Conservation (phyloP, 53 echinoderm and acorn worm genomes). For the Pentamera pediparva region DNA sequence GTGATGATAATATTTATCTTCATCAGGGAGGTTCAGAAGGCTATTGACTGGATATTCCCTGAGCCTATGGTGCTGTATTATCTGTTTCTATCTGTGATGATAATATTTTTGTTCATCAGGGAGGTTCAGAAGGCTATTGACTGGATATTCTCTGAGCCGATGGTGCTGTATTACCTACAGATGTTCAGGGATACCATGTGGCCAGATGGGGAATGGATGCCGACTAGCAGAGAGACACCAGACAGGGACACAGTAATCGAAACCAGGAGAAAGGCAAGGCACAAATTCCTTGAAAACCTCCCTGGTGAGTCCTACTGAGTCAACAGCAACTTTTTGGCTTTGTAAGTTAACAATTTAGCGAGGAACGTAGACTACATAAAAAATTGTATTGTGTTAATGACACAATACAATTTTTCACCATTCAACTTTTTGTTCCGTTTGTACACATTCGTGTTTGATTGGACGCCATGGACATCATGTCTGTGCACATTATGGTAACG, state of each 20-base stretch:
- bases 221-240: slow-evolving; percentile 42
- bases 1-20: too few species aligned
- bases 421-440: too few species aligned
- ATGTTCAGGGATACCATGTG: slow-evolving; percentile 81
- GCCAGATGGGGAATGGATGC: slow-evolving; percentile 73
- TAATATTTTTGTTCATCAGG: slow-evolving; percentile 41
- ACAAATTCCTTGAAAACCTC: slow-evolving; percentile 76
- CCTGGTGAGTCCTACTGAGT: slow-evolving; percentile 72
- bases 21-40: slow-evolving; percentile 68
- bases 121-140: slow-evolving; percentile 69
- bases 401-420: too few species aligned
- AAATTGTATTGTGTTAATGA: too few species aligned
- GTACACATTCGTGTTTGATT: too few species aligned
- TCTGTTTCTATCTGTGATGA: too few species aligned
- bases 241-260: slow-evolving; percentile 53
- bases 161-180: slow-evolving; percentile 80
- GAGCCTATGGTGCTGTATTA: slow-evolving; percentile 88
- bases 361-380: too few species aligned
- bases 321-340: too few species aligned
- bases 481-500: too few species aligned
- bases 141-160: slow-evolving; percentile 82
- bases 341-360: too few species aligned
- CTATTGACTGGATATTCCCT: slow-evolving; percentile 78
- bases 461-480: too few species aligned
- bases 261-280: slow-evolving; percentile 73